Evolutionary conservation across 1,140 invertebrate species (phyloP), one percentile per base, ranked within the genome.

Genomic region (Zaprionus gabonicus): DNA sequence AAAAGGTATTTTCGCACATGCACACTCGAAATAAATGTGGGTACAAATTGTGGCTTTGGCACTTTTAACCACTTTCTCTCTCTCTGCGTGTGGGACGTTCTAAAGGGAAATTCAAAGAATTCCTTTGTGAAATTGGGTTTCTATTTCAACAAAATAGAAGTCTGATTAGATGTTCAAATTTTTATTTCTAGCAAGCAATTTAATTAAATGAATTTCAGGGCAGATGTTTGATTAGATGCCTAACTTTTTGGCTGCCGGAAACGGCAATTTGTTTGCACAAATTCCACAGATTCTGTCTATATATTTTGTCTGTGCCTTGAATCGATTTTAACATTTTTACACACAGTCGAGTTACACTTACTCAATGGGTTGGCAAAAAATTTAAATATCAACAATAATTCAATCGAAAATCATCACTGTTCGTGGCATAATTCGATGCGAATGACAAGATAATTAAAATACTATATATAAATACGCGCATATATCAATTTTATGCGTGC

Each of bases 171-270:
- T 25, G 20, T 12, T 12, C 3, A 51, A 20, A 51, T 51, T 25
- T 51, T 4, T 9, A 3, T 12, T 23, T 4, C 20, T 25, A 25
- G 20, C 25, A 5, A 51, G 25, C 20, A 51, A 51, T 51, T 51
- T 51, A 51, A 51, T 51, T 51, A 51, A 51, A 51, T 51, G 46
- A 51, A 12, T 51, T 51, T 51, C 20, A 1, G 10, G 10, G 23
- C 9, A 25, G 46, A 25, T 51, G 46, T 51, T 51, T 51, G 46
- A 51, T 51, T 20, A 51, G 20, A 23, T 51, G 20, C 9, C 20
- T n/a, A 49, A 49, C 17, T 23, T 51, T 51, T 46, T 13, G 23
- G 10, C 20, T 13, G 46, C 46, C 20, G 23, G 46, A 51, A 51
- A 51, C 10, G 10, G 46, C 20, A 51, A 13, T 51, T 51, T 51